Conservation (phyloP, 2,113 vertebrate species). For the Mustela nigripes region DNA sequence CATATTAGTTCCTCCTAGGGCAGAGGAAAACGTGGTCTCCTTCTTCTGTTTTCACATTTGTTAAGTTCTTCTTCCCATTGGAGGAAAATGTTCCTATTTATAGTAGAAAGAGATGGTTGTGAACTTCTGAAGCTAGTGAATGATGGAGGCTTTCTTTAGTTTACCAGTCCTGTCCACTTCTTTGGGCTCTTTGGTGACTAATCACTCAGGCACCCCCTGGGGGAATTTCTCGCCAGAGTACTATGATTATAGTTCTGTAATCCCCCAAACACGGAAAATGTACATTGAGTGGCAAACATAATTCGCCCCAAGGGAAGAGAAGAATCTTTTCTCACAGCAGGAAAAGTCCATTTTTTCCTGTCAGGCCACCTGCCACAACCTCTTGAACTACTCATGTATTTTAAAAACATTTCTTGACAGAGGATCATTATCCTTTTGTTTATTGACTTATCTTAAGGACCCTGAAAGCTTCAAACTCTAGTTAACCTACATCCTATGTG, state of each 20-base stretch:
- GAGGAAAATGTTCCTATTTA: slow-evolving; percentile 42
- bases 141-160: slow-evolving; percentile 11
- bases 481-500: neutral
- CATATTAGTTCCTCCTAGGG: neutral
- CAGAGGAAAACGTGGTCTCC: neutral
- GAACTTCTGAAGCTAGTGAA: neutral
- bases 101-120: neutral
- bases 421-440: slow-evolving; percentile 47
- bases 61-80: neutral
- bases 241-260: slow-evolving; percentile 53
- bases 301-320: slow-evolving; percentile 30
- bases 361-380: neutral
- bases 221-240: slow-evolving; percentile 15
- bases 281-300: slow-evolving; percentile 35
- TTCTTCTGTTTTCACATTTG: neutral
- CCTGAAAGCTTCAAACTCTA: neutral
- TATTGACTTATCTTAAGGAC: slow-evolving; percentile 15
- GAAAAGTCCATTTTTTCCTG: slow-evolving; percentile 35
- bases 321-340: slow-evolving; percentile 20
- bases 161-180: slow-evolving; percentile 13
- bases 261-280: slow-evolving; percentile 22
- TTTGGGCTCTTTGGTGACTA: slow-evolving; percentile 44
- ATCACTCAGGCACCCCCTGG: slow-evolving; percentile 7
- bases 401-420: slow-evolving; percentile 56
- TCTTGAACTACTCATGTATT: slow-evolving; percentile 40